Evolutionary conservation across 1,140 invertebrate genomes (phyloP).

Genomic region (Pygmarrhopalites habei): DNA sequence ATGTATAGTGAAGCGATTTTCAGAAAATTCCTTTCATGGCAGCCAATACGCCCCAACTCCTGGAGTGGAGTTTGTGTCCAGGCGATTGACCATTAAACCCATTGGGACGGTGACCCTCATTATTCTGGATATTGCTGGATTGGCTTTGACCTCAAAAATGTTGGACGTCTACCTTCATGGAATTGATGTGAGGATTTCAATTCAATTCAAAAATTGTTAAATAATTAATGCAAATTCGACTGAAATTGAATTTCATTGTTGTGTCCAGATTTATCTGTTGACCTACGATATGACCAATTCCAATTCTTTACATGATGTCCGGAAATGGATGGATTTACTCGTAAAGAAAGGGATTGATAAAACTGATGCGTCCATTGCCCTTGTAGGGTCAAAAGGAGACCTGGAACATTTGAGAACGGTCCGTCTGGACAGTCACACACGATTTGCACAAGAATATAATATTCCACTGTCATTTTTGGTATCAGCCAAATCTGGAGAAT

Average conservation of each 20-base stretch:
- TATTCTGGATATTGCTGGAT: conserved; percentile 33
- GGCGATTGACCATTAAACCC: conserved; percentile 31
- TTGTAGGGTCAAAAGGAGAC: conserved; percentile 35
- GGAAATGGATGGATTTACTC: conserved; percentile 36
- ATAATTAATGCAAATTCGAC: no score
- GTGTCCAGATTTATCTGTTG: conserved; percentile 31
- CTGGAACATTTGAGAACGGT: conserved; percentile 37
- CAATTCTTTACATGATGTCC: conserved; percentile 29
- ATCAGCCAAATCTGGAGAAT: conserved; percentile 39
- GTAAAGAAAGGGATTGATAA: conserved; percentile 6
- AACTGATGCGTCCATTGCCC: conserved; percentile 23
- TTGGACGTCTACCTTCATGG: conserved; percentile 33
- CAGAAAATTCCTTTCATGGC: conserved; percentile 38
- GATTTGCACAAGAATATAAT: conserved; percentile 37
- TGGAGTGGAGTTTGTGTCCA: conserved; percentile 32
- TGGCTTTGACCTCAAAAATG: conserved; percentile 37
- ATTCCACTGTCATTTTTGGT: conserved; percentile 36
- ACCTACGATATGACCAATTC: conserved; percentile 37
- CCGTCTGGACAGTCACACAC: conserved; percentile 30
- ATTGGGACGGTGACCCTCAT: conserved; percentile 33
- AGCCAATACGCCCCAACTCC: conserved; percentile 34
- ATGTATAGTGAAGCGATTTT: conserved; percentile 36
- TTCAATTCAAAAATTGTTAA: background rate
- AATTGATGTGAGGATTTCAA: conserved; percentile 32
- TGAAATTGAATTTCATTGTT: conserved; percentile 5